These are phyloP conservation scores for Sebastes hopkinsi DNA, from an alignment of 2,797 vertebrate species.

Conservation along the genomic window DNA sequence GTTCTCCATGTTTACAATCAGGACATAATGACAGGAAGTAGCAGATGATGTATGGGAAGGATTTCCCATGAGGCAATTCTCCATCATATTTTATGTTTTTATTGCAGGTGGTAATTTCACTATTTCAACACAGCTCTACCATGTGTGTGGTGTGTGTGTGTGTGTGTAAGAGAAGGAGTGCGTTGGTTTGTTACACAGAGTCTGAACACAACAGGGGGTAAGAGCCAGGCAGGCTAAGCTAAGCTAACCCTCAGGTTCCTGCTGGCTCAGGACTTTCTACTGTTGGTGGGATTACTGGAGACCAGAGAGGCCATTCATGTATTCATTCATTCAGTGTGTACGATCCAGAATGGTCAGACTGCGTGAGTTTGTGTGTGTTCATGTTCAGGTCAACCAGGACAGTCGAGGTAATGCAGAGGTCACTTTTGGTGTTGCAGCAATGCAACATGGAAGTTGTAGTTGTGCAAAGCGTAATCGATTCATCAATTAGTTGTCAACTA, in stretches of 20 bases:
- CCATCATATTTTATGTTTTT: not conserved
- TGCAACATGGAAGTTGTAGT: not conserved
- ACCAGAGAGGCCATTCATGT: conserved; percentile 52
- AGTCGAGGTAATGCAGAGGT: conserved; percentile 35
- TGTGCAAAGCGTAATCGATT: not conserved
- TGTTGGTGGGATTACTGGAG: conserved; percentile 69
- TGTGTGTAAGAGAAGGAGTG: not conserved
- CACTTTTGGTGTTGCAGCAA: not conserved
- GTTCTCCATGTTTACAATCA: not conserved
- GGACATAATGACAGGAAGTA: not conserved
- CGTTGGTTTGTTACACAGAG: not conserved
- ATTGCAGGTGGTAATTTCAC: not conserved
- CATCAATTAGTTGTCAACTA: too few relatives aligned
- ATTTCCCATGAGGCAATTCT: not conserved
- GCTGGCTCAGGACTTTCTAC: conserved; percentile 72
- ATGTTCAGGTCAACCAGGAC: conserved; percentile 51
- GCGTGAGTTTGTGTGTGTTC: conserved; percentile 7
- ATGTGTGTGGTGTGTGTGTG: not conserved
- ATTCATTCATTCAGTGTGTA: conserved; percentile 39
- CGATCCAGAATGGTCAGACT: conserved; percentile 62
- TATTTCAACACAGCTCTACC: not conserved
- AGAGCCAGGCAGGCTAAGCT: conserved; percentile 23
- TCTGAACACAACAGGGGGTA: conserved; percentile 2
- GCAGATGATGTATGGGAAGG: not conserved
- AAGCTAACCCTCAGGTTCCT: conserved; percentile 61